Evolutionary conservation across 2,888 invertebrate species (phyloP).

Genomic region (Linhomoeus sp.): DNA sequence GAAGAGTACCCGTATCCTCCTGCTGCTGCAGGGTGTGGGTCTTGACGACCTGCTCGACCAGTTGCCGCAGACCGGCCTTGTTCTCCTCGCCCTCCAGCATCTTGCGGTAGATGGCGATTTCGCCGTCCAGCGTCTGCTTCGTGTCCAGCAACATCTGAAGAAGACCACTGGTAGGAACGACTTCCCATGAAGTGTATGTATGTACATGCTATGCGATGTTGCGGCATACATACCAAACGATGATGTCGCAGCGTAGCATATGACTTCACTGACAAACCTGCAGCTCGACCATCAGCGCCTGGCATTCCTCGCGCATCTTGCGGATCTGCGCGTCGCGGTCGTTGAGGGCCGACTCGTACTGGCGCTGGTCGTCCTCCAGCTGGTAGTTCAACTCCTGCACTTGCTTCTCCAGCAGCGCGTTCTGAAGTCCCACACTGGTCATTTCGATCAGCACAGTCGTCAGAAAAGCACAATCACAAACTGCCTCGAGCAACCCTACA

Average conservation of each 20-base stretch:
- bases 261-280: too few species aligned
- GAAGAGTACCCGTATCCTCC: constrained; percentile 17
- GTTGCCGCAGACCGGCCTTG: constrained; percentile 26
- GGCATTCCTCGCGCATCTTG: constrained; percentile 28
- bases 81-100: constrained; percentile 38
- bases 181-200: too few species aligned
- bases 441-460: not conserved
- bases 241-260: too few species aligned
- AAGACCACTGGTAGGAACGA: not conserved
- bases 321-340: constrained; percentile 28
- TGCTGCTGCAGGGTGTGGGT: constrained; percentile 21
- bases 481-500: not conserved
- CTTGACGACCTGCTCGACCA: constrained; percentile 28
- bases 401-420: constrained; percentile 34
- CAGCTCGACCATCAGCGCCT: constrained; percentile 30
- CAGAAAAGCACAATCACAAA: not conserved
- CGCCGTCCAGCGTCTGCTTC: constrained; percentile 37
- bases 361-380: constrained; percentile 32
- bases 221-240: too few species aligned
- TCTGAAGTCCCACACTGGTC: constrained; percentile 18
- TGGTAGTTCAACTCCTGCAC: constrained; percentile 33
- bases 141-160: constrained; percentile 32
- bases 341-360: constrained; percentile 31
- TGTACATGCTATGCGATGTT: too few species aligned
- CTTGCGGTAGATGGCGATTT: constrained; percentile 38